A percentile compares a stretch with the other conserved stretches of the same genome.
These are phyloP conservation scores for Artibeus lituratus DNA, from an alignment of 2,797 vertebrate species.

Conservation along the genomic window DNA sequence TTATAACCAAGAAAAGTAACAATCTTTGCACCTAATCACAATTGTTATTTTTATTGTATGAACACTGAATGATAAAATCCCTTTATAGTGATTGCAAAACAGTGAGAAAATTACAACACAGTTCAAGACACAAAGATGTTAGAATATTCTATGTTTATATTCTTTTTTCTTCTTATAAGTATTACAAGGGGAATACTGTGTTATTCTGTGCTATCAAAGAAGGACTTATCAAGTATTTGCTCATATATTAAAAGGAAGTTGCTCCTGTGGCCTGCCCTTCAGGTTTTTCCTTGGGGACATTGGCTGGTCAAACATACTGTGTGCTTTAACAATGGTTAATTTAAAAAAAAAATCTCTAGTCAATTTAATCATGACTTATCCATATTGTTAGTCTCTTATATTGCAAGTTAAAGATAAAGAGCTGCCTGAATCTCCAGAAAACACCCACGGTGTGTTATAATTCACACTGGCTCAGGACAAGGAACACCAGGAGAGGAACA, in stretches of 20 bases:
- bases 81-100: not conserved
- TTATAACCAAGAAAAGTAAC: not conserved
- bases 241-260: not conserved
- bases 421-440: not conserved
- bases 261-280: not conserved
- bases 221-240: not conserved
- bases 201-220: not conserved
- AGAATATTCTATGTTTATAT: not conserved
- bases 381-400: not conserved
- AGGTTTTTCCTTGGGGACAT: not conserved
- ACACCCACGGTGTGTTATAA: not conserved
- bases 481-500: not conserved
- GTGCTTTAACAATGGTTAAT: not conserved
- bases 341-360: not conserved
- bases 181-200: not conserved
- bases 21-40: not conserved
- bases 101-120: not conserved
- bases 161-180: not conserved
- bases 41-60: not conserved
- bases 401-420: not conserved
- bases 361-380: not conserved
- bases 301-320: not conserved
- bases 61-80: not conserved
- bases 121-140: not conserved
- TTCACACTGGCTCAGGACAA: not conserved